These are phyloP conservation scores for Centropristis striata DNA, from an alignment of 2,113 vertebrate species.

Conservation along the genomic window DNA sequence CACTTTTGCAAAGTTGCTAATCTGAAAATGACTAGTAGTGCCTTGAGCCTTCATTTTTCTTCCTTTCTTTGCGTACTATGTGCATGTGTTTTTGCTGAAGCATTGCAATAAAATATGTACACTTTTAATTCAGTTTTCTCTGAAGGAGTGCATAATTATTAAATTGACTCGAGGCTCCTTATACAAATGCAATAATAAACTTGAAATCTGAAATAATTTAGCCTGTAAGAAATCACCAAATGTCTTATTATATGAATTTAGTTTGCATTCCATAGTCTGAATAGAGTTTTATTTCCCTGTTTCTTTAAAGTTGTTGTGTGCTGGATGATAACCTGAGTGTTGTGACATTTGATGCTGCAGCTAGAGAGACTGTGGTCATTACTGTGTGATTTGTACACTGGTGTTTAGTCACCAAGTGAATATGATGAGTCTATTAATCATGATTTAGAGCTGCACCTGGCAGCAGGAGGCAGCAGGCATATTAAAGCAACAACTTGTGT, in stretches of 20 bases:
- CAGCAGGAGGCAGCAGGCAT: not conserved
- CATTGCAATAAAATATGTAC: slow-evolving; percentile 9
- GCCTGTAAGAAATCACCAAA: not conserved
- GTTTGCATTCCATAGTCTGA: not conserved
- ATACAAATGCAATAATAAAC: slow-evolving; percentile 8
- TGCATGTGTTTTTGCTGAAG: slow-evolving; percentile 17
- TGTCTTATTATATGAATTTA: not conserved
- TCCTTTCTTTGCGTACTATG: not conserved
- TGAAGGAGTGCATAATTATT: slow-evolving; percentile 2
- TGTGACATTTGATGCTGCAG: not conserved
- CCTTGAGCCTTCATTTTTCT: not conserved
- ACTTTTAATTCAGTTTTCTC: slow-evolving; percentile 21
- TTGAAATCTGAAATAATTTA: not conserved
- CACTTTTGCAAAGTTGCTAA: not conserved
- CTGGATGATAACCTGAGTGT: not conserved
- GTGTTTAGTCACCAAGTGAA: slow-evolving; percentile 5
- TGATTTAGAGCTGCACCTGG: slow-evolving; percentile 8
- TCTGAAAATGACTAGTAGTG: slow-evolving; percentile 3
- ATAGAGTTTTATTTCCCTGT: not conserved
- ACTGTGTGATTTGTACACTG: not conserved
- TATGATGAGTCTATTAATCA: slow-evolving; percentile 2
- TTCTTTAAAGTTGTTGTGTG: not conserved
- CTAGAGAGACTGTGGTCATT: not conserved
- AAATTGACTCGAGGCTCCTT: slow-evolving; percentile 1
- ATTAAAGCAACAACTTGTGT: not conserved